Evolutionary conservation across 2,797 vertebrate genomes (phyloP), one percentile per base, ranked within the genome.

Genomic region (Microctenopoma steveboyesi): DNA sequence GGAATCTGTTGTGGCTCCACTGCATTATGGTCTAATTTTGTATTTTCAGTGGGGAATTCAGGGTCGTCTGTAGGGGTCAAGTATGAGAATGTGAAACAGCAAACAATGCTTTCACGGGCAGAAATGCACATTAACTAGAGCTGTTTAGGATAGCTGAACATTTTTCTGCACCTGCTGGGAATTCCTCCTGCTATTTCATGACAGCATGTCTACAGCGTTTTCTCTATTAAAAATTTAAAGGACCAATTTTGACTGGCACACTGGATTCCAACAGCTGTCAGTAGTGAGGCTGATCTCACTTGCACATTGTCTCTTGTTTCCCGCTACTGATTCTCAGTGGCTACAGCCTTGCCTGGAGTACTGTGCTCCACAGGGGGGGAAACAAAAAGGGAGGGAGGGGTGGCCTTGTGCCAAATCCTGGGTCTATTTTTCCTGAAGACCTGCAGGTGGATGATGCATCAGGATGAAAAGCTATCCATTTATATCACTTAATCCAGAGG

Each of bases 401-500:
- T 46, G 61, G 49, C 46, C 25, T 47, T 40, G 57, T 64, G 72
- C 7, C 12, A 27, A 40, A 56, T 40, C 48, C 55, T 66, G 72
- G 81, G 27, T 57, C 69, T 61, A 28, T 86, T 86, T 85, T 72
- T 74, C 71, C 54, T 49, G 48, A 37, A 16, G 64, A 52, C 62
- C 78, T 85, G 84, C 82, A 83, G 89, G 87, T 83, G 76, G 76
- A 81, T 45, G 69, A 40, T 57, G 76, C 82, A 87, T 79, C 78
- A 76, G 69, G 80, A 78, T 60, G 82, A 77, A 73, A 78, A 77
- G 70, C 72, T 55, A 83, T 84, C 82, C 87, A 92, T 92, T 91
- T 91, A 91, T 91, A 88, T 91, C 88, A 92, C 86, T 91, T 91
- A 90, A 91, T 90, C 77, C 81, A 78, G 76, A 61, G 57, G 87